Conservation (phyloP, 2,113 vertebrate genomes). For the Semnornis frantzii region DNA sequence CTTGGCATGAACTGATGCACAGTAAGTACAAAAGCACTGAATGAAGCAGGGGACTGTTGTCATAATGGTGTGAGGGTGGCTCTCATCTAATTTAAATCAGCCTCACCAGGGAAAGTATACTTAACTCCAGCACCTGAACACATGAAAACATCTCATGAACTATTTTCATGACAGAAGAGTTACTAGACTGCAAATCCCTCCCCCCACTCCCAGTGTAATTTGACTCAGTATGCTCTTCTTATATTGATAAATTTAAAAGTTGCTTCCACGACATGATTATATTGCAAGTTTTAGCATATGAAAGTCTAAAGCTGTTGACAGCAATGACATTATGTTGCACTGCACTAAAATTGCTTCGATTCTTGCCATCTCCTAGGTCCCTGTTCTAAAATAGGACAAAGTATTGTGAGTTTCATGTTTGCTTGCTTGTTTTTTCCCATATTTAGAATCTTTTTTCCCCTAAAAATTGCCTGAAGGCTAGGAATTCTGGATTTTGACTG, state of each 20-base stretch:
- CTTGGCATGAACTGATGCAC: background rate
- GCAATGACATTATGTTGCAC: background rate
- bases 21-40: background rate
- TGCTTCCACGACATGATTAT: background rate
- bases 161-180: background rate
- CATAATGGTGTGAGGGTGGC: background rate
- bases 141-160: background rate
- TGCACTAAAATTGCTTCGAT: background rate
- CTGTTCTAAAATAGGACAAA: background rate
- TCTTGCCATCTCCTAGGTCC: background rate
- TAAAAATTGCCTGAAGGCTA: background rate
- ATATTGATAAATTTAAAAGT: background rate
- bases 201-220: background rate
- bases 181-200: background rate
- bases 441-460: background rate
- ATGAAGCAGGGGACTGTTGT: background rate
- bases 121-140: background rate
- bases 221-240: background rate
- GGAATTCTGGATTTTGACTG: background rate
- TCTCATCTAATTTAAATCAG: background rate
- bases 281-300: background rate
- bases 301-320: background rate
- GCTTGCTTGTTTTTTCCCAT: background rate
- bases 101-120: background rate
- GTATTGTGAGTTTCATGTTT: background rate